These are phyloP conservation scores for Petrolisthes cinctipes DNA, from an alignment of 2,888 invertebrate species.

Conservation along the genomic window DNA sequence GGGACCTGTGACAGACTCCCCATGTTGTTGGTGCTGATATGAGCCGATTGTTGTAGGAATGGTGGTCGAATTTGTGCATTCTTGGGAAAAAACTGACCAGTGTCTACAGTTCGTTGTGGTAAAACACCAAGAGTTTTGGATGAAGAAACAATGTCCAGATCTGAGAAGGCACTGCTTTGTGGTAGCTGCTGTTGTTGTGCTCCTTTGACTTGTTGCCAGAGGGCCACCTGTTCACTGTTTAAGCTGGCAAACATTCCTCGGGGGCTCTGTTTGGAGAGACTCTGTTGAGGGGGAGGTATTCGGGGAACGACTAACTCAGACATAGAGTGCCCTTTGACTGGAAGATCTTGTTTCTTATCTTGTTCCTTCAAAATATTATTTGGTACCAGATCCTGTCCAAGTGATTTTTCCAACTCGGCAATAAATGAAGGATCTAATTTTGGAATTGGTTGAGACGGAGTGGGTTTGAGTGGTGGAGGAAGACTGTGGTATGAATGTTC, in stretches of 20 bases:
- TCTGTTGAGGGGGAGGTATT: slow-evolving; percentile 38
- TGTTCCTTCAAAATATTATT: slow-evolving; percentile 57
- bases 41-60: background rate
- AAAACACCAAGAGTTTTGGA: slow-evolving; percentile 57
- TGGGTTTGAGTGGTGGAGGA: slow-evolving; percentile 41
- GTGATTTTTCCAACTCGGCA: slow-evolving; percentile 77
- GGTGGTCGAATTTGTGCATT: slow-evolving; percentile 57
- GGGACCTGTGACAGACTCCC: slow-evolving; percentile 5
- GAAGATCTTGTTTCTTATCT: slow-evolving; percentile 36
- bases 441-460: slow-evolving; percentile 21
- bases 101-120: slow-evolving; percentile 50
- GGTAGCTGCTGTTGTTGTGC: background rate
- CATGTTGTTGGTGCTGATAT: background rate
- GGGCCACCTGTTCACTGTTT: background rate
- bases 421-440: slow-evolving; percentile 75
- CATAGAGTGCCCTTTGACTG: background rate
- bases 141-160: slow-evolving; percentile 53
- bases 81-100: slow-evolving; percentile 56
- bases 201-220: background rate
- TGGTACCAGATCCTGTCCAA: slow-evolving; percentile 69
- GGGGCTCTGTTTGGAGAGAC: background rate
- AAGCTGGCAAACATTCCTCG: background rate
- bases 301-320: slow-evolving; percentile 18
- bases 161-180: slow-evolving; percentile 50
- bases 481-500: slow-evolving; percentile 26